Conservation (phyloP, 2,113 vertebrate species). For the Xiphorhynchus elegans region DNA sequence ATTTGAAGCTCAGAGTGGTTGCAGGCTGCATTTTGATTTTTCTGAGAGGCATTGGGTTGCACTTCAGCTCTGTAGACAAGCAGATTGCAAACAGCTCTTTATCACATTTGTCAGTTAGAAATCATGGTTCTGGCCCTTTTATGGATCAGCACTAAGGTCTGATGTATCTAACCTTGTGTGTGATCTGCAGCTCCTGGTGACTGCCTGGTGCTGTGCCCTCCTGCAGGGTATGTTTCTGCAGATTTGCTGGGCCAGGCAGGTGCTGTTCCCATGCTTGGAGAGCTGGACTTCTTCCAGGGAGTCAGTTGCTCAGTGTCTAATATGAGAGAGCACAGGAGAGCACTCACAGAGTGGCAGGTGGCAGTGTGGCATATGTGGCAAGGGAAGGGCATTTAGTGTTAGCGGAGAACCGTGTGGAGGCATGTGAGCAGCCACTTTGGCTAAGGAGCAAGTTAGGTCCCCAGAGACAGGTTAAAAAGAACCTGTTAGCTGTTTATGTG, state of each 20-base stretch:
- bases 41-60: not conserved
- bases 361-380: not conserved
- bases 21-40: not conserved
- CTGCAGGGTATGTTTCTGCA: not conserved
- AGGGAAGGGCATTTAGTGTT: slow-evolving; percentile 11
- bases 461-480: not conserved
- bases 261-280: slow-evolving; percentile 11
- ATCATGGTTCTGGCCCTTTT: not conserved
- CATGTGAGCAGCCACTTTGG: not conserved
- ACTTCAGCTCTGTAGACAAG: not conserved
- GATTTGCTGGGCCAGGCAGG: not conserved
- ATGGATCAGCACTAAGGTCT: not conserved
- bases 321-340: not conserved
- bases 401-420: not conserved
- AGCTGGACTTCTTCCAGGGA: slow-evolving; percentile 27
- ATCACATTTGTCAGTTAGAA: not conserved
- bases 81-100: not conserved
- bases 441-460: not conserved
- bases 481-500: not conserved
- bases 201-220: not conserved
- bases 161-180: not conserved
- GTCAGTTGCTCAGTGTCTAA: slow-evolving; percentile 24
- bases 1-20: not conserved
- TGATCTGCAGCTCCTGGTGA: not conserved
- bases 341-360: not conserved